Evolutionary conservation across 2,113 vertebrate species (phyloP).

Genomic region (Pelusios castaneus): DNA sequence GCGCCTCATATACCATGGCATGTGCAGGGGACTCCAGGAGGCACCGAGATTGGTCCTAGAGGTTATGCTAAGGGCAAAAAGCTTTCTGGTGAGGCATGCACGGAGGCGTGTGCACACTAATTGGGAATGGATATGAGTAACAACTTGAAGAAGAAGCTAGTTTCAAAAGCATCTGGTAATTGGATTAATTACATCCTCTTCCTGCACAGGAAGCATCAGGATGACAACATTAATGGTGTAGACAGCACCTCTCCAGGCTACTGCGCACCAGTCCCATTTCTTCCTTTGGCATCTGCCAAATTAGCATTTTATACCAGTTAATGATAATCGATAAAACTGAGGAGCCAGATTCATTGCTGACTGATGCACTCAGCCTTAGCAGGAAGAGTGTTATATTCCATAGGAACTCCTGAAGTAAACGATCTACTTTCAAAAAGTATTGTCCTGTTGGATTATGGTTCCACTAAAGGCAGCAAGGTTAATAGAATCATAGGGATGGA

Average conservation of each 20-base stretch:
- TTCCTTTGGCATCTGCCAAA: conserved; percentile 19
- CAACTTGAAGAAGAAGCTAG: conserved; percentile 48
- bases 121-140: too few relatives aligned
- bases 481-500: too few relatives aligned
- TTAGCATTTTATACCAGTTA: background rate
- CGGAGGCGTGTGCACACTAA: too few relatives aligned
- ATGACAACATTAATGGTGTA: conserved; percentile 28
- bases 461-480: background rate
- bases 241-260: background rate
- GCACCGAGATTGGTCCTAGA: too few relatives aligned
- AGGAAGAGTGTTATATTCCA: background rate
- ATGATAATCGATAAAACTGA: background rate
- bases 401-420: background rate
- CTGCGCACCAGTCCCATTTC: background rate
- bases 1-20: too few relatives aligned
- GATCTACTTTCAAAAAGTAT: background rate
- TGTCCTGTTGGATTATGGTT: background rate
- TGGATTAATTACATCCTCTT: conserved; percentile 65
- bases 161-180: conserved; percentile 63
- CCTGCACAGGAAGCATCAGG: conserved; percentile 56
- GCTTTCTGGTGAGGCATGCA: too few relatives aligned
- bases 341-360: background rate
- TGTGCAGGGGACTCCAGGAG: too few relatives aligned
- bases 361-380: background rate
- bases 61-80: too few relatives aligned